Base-by-base conservation (phyloP, 2,797 vertebrate genomes). In the Lithobates sylvaticus region DNA sequence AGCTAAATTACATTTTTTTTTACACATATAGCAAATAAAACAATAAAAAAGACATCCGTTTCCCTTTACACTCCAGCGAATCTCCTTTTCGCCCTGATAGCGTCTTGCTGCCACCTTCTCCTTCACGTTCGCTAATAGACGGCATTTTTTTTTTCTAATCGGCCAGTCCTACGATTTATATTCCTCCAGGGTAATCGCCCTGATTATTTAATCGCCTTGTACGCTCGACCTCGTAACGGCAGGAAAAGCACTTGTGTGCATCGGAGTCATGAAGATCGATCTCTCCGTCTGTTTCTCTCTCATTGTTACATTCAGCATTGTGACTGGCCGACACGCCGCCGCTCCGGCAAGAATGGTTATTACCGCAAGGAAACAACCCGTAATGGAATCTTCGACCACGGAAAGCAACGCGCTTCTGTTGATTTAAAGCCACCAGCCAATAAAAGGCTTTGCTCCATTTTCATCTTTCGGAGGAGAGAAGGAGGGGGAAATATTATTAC, bases 191-290 rank as follows among this genome's bases (percentile, higher is more conserved):
- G 90, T 88, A 91, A 92, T 83, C 86, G 87, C 54, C 23, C 83
- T 93, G 91, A 93, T 93, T 93, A 93, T 90, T 94, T 92, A 93
- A 93, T 93, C 90, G 91, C 89, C 89, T 93, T 84, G 88, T 88
- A 89, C 32, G 82, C 21, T 80, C 89, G 89, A 89, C 91, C 93
- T 91, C 29, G 91, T 89, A 83, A 90, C 91, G 89, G 88, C 50
- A 54, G 82, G 88, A 84, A 89, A 91, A 34, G 90, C 88, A 94
- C 88, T 90, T 90, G 84, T 90, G 91, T 91, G 91, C 89, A 93
- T 90, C 91, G 89, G 86, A 91, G 90, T 88, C 91, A 89, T 67
- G 77, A 89, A 94, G 91, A 94, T 92, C 90, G 88, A 94, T 92
- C 42, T 87, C 88, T 74, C 88, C 65, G 89, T 91, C 90, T 93